phyloP scores from a whole-genome alignment of 1,140 invertebrate genomes.

The Trialeurodes vaporariorum region DNA sequence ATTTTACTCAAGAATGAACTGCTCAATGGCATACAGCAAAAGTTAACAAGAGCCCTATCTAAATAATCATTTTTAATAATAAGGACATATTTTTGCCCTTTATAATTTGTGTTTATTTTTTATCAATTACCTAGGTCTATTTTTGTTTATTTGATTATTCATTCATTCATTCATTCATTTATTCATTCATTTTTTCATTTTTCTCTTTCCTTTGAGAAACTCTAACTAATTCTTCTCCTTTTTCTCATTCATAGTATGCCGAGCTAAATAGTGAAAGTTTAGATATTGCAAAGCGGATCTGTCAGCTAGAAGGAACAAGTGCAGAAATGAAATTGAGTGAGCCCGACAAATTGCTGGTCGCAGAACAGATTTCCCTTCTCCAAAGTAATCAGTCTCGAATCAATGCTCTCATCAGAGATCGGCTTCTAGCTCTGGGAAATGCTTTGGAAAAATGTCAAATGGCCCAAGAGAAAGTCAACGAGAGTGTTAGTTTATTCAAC shows the following conservation, averaged over 20 bases:
- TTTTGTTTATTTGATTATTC: too few species aligned
- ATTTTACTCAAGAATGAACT: too few species aligned
- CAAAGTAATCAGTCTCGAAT: conserved; percentile 63
- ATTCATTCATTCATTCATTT: too few species aligned
- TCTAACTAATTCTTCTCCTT: not conserved
- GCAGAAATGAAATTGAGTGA: conserved; percentile 72
- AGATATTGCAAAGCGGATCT: conserved; percentile 53
- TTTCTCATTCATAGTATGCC: conserved; percentile 45
- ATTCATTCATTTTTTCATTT: too few species aligned
- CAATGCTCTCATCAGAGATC: conserved; percentile 58
- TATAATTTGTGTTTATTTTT: too few species aligned
- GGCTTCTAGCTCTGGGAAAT: conserved; percentile 53
- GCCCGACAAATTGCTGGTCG: conserved; percentile 65
- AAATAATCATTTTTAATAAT: too few species aligned
- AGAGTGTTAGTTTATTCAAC: conserved; percentile 64
- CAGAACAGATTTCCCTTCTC: conserved; percentile 61
- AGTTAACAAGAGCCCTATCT: too few species aligned
- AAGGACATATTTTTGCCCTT: too few species aligned
- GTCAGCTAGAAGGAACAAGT: conserved; percentile 61
- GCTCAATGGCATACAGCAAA: too few species aligned
- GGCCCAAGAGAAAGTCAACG: conserved; percentile 59
- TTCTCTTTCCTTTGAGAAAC: not conserved
- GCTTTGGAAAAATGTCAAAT: conserved; percentile 67
- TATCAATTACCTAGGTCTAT: too few species aligned
- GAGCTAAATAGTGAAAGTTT: conserved; percentile 62